Conservation (phyloP, 1,140 invertebrate species). For the Lasaia peninsularis region DNA sequence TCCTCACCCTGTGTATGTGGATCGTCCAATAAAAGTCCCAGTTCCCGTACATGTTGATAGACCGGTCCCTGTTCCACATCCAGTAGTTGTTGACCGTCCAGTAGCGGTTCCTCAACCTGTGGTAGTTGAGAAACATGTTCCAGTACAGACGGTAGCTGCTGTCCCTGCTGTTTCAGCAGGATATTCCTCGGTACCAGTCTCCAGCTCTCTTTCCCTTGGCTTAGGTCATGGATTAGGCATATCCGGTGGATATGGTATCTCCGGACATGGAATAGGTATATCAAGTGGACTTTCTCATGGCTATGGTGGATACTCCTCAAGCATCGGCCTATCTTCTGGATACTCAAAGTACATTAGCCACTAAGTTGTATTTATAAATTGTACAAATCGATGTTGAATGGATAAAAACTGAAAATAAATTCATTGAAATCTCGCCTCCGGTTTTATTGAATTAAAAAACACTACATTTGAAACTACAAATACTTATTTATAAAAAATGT, state of each 20-base stretch:
- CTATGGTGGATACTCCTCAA: constrained; percentile 11
- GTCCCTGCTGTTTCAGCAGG: constrained; percentile 27
- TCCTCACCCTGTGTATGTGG: constrained; percentile 57
- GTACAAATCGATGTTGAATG: constrained; percentile 34
- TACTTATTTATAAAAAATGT: no score
- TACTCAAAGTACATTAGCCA: constrained; percentile 40
- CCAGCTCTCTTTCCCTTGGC: constrained; percentile 15
- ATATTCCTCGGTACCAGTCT: constrained; percentile 13
- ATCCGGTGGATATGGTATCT: neutral
- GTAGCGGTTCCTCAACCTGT: constrained; percentile 59
- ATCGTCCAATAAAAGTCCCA: constrained; percentile 54
- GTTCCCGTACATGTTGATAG: constrained; percentile 60
- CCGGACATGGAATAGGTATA: neutral
- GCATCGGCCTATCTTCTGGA: constrained; percentile 23
- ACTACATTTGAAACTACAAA: no score
- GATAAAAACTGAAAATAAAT: constrained; percentile 25
- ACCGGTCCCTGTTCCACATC: constrained; percentile 60
- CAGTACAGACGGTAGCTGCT: constrained; percentile 28
- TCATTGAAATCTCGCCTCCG: constrained; percentile 21
- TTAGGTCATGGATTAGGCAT: neutral
- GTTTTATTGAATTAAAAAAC: neutral
- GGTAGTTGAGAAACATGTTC: constrained; percentile 40
- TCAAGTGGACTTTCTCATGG: constrained; percentile 12
- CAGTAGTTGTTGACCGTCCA: constrained; percentile 55
- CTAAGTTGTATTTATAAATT: constrained; percentile 26